phyloP scores from a whole-genome alignment of 2,888 invertebrate species.

The Synanthedon myopaeformis region DNA sequence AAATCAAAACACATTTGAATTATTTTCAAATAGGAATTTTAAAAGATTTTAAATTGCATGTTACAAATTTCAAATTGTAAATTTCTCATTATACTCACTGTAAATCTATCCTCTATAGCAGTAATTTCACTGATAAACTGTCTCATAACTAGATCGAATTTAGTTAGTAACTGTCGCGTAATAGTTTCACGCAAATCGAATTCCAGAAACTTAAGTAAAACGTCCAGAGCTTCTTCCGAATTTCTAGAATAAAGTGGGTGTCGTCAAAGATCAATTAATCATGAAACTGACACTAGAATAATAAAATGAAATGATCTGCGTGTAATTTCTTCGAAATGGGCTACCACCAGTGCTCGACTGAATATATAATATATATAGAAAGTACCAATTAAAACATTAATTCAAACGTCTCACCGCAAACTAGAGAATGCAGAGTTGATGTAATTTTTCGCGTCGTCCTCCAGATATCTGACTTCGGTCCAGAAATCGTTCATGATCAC shows the following conservation, averaged over 20 bases:
- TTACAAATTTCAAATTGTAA: too few relatives aligned
- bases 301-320: neutral
- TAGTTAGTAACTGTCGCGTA: constrained; percentile 78
- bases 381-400: too few relatives aligned
- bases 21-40: too few relatives aligned
- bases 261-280: neutral
- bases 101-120: constrained; percentile 76
- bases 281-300: neutral
- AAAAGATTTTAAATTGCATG: too few relatives aligned
- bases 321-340: neutral
- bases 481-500: constrained; percentile 83
- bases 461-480: constrained; percentile 78
- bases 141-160: constrained; percentile 86
- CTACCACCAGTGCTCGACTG: too few relatives aligned
- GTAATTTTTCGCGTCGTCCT: constrained; percentile 84
- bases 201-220: constrained; percentile 83
- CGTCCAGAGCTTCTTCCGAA: constrained; percentile 84
- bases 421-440: constrained; percentile 89
- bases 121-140: constrained; percentile 88
- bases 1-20: too few relatives aligned
- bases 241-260: constrained; percentile 52
- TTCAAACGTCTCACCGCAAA: constrained; percentile 60
- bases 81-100: constrained; percentile 47
- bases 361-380: too few relatives aligned
- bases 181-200: constrained; percentile 82